These are phyloP conservation scores for Chirona hameri DNA, from an alignment of 2,888 invertebrate genomes.

Conservation along the genomic window DNA sequence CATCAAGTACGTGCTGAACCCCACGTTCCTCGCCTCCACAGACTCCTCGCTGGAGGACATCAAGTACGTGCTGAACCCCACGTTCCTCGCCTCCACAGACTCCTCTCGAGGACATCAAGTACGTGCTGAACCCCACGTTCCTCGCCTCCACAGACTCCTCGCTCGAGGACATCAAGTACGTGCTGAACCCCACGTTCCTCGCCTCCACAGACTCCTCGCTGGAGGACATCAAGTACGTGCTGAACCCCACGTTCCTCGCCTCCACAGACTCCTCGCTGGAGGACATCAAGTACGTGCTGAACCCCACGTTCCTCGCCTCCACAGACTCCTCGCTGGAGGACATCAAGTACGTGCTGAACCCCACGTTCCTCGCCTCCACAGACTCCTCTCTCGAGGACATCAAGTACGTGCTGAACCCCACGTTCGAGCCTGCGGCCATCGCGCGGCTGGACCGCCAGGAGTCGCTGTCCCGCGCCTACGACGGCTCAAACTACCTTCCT, in stretches of 20 bases:
- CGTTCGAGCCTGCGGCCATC: constrained; percentile 81
- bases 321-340: no score
- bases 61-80: constrained; percentile 96
- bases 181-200: constrained; percentile 96
- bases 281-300: no score
- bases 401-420: constrained; percentile 96
- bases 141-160: constrained; percentile 77
- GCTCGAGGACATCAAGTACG: constrained; percentile 96
- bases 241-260: constrained; percentile 98
- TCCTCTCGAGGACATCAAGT: constrained; percentile 97
- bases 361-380: no score
- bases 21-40: constrained; percentile 75
- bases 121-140: constrained; percentile 96
- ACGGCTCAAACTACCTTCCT: constrained; percentile 93
- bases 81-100: constrained; percentile 73
- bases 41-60: constrained; percentile 97
- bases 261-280: no score
- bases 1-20: constrained; percentile 97
- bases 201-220: constrained; percentile 77
- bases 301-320: background rate
- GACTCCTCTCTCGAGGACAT: constrained; percentile 97
- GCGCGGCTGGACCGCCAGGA: constrained; percentile 70
- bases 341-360: no score
- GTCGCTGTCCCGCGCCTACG: constrained; percentile 89
- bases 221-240: constrained; percentile 96